Evolutionary conservation across 2,797 vertebrate genomes (phyloP), one percentile per base, ranked within the genome.

Genomic region (Psittacula derbiana): DNA sequence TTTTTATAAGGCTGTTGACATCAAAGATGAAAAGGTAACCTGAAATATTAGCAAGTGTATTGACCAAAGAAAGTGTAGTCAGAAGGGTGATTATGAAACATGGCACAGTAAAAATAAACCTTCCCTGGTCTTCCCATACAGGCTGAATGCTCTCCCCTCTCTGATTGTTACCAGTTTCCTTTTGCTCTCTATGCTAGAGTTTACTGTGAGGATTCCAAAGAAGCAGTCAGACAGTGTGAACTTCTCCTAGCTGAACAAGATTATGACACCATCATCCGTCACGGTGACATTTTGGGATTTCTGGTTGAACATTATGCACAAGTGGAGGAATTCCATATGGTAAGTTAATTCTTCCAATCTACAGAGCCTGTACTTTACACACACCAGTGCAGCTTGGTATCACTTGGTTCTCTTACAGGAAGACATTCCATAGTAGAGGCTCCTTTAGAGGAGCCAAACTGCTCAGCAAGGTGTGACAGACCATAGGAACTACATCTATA

Each of bases 231-330:
- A 71, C 96, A 99, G 91, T 99, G 99, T 31, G 98, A 99, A 81
- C 93, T 98, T 40, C 98, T 99, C 80, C 97, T 99, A 33, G 98
- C 98, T 52, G 99, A 99, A 91, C 97, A 98, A 0, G 98, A 99
- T 44, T 90, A 99, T 31, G 98, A 99, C 57, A 96, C 95, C 1
- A 97, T 98, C 4, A 92, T 99, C 80, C 98, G 99, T 61, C 90
- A 98, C 0, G 99, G 99, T 0, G 99, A 99, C 4, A 82, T 98
- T 11, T 98, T 98, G 21, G 98, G 98, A 43, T 98, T 99, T 90
- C 96, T 99, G 91, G 98, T 99, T 53, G 98, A 99, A 67, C 98
- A 99, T 74, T 97, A 98, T 60, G 97, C 98, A 92, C 98, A 98
- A 93, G 96, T 94, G 31, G 97, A 98, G 78, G 98, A 98, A 87